Evolutionary conservation across 2,797 vertebrate species (phyloP).

Genomic region (Sitta carolinensis): DNA sequence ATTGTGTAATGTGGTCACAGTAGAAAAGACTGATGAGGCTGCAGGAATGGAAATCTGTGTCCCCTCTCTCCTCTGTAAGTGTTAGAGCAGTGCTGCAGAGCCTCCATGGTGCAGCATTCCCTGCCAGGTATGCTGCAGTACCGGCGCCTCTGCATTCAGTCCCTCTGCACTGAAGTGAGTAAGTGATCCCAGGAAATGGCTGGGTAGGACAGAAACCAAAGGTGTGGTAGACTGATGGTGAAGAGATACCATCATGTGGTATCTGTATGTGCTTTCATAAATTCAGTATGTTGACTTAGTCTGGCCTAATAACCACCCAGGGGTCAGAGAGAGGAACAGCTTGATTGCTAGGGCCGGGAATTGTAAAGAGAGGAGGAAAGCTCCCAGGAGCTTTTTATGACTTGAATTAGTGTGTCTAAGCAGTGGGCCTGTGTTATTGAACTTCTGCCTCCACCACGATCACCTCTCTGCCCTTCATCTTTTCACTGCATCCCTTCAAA

Average conservation of each 20-base stretch:
- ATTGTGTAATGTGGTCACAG: not conserved
- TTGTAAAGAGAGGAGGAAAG: not conserved
- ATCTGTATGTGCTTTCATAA: not conserved
- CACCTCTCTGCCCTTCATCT: not conserved
- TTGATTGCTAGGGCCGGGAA: not conserved
- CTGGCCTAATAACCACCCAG: not conserved
- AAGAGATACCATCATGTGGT: not conserved
- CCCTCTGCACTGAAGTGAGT: not conserved
- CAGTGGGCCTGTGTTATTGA: not conserved
- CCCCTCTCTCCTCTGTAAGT: not conserved
- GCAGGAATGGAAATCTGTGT: not conserved
- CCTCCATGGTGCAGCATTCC: not conserved
- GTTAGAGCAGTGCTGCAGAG: not conserved
- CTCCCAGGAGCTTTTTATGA: not conserved
- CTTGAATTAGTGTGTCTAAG: not conserved
- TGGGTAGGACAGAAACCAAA: not conserved
- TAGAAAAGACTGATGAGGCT: constrained; percentile 10
- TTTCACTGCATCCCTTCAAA: not conserved
- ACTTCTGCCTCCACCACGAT: not conserved
- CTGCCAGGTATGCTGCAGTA: constrained; percentile 51
- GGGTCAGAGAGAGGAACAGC: not conserved
- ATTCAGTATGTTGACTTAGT: not conserved
- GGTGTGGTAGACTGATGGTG: not conserved
- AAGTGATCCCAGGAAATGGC: not conserved
- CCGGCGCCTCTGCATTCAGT: not conserved